Base-by-base conservation (phyloP, 1,140 invertebrate species). In the Drosophila sproati region DNA sequence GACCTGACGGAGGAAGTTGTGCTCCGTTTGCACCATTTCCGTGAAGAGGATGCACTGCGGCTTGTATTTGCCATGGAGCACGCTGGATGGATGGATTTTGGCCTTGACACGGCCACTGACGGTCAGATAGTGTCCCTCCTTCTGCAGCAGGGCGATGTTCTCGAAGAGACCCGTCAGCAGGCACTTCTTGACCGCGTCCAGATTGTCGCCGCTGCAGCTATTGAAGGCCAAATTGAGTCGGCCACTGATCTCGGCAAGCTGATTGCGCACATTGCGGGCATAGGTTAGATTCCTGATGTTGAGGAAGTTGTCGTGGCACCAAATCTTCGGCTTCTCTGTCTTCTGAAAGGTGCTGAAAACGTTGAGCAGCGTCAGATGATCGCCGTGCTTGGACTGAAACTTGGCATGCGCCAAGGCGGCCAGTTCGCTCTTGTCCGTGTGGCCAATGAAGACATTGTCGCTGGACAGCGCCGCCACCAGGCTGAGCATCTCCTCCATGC, bases 321-420 rank as follows among this genome's bases (percentile, higher is more conserved):
- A 99, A 91, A 95, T 93, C 93, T 97, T 97, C 91, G 96, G 96
- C 68, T 96, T 94, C 29, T 95, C 95, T 3, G 95, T 93, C 86
- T 95, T 96, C 69, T 94, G 95, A 92, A 95, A 99, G 5, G 95
- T 95, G 80, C 96, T 95, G 91, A 95, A 99, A 28, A 99, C 95
- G 93, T 99, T 99, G 0, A 99, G 93, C 35, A 99, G 93, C 6
- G 97, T 99, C 2, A 99, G 94, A 90, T 98, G 98, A 93, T 99
- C 98, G 6, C 98, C 98, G 80, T 98, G 95, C 51, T 95, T 94
- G 0, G 97, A 97, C 60, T 95, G 92, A 93, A 99, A 99, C 92
- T 98, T 98, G 57, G 94, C 94, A 89, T 96, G 94, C 6, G 95
- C 94, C 72, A 94, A 94, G 10, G 94, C 81, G 2, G 96, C 96